A percentile compares a stretch with the other conserved stretches of the same genome.
phyloP scores from a whole-genome alignment of 2,113 vertebrate genomes.

The Forbesichthys papilliferus region DNA sequence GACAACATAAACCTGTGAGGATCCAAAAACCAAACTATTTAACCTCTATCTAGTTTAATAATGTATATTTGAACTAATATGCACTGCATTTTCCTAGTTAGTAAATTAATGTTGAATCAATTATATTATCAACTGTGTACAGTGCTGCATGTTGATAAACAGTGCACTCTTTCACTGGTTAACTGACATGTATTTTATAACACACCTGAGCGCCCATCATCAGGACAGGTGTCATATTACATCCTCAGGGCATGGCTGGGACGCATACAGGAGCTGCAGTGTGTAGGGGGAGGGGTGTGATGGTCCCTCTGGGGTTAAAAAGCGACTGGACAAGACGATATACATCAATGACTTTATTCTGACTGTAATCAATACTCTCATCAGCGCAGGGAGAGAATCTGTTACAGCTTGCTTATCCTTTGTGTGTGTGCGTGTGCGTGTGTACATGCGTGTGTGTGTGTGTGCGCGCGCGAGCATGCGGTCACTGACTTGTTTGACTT shows the following conservation, averaged over 20 bases:
- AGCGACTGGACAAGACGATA: slow-evolving; percentile 23
- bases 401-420: neutral
- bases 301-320: slow-evolving; percentile 22
- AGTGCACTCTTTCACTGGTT: slow-evolving; percentile 7
- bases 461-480: neutral
- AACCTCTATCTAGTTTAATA: no score
- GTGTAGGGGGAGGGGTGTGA: no score
- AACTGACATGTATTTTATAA: slow-evolving; percentile 21
- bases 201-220: slow-evolving; percentile 42
- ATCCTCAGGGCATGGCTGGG: slow-evolving; percentile 30
- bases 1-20: slow-evolving; percentile 1
- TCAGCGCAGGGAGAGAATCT: slow-evolving; percentile 14
- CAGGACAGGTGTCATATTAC: slow-evolving; percentile 45
- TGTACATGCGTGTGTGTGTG: neutral
- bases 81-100: no score
- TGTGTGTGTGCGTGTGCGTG: slow-evolving; percentile 1
- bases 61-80: neutral
- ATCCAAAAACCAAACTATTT: neutral
- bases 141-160: no score
- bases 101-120: no score
- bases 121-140: no score
- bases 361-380: slow-evolving; percentile 54
- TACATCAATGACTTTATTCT: slow-evolving; percentile 27
- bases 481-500: slow-evolving; percentile 8
- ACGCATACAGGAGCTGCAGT: neutral